Base-by-base conservation (phyloP, 1,140 invertebrate species). In the Cephus cinctus region DNA sequence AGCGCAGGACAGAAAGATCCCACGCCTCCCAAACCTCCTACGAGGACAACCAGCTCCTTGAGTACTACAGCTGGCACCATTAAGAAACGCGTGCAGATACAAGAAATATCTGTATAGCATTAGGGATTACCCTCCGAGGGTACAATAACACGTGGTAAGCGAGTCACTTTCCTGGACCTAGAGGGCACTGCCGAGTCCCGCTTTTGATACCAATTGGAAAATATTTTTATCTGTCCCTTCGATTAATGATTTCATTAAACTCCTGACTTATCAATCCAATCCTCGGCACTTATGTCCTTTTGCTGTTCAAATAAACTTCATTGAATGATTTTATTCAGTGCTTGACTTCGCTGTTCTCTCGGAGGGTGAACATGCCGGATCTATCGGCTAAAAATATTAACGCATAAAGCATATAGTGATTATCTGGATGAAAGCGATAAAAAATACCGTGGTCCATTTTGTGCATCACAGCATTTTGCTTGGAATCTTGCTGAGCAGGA, bases 51-150 rank as follows among this genome's bases (percentile, higher is more conserved):
- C 14, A 74, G 71, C 43, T 75, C 74, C 6, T 56, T 75, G 8
- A 76, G 60, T 52, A 70, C 63, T 57, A 47, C 59, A 56, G 61
- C 64, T 14, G 77, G 76, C 14, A 81, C 79, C 1, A 69, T 81
- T 40, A 84, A 84, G 64, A 84, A 84, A 76, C 73, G 82, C 44
- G 82, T 84, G 43, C 83, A 84, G 67, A 84, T 84, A 50, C 82
- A 84, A 69, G 83, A 84, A 61, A 83, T 83, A 62, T 80, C 81
- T 27, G 82, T 84, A 79, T 84, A 82, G 78, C 79, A 78, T 63
- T 77, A 75, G 72, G 72, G 73, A 65, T 76, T 75, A 72, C 71
- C 72, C 68, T 68, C 54, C 30, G 70, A 71, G 71, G 71, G 71
- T 18, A 36, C 14, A 66, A 52, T 55, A 36, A 57, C 56, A 18